Percentiles rank a stretch among this genome's conserved stretches.
Evolutionary conservation across 2,113 vertebrate species (phyloP).

Genomic region (Sarotherodon lohbergeri): DNA sequence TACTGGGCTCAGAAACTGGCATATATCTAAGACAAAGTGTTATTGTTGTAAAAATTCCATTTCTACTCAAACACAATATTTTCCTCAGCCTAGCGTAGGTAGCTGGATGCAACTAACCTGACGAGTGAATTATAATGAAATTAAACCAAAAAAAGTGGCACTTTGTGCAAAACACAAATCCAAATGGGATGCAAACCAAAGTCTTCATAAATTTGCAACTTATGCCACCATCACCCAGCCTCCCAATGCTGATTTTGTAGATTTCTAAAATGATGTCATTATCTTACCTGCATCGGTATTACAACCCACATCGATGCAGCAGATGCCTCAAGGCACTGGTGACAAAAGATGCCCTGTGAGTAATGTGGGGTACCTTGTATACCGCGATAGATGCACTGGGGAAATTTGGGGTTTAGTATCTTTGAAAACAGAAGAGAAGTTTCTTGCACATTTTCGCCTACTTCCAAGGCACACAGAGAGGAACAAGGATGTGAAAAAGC

Average conservation of each 20-base stretch:
- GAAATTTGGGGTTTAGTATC: not conserved
- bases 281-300: not conserved
- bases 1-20: not conserved
- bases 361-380: not conserved
- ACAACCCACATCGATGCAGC: not conserved
- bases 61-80: not conserved
- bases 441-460: not conserved
- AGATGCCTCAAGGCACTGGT: not conserved
- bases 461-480: not conserved
- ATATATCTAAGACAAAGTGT: not conserved
- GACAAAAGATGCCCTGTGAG: not conserved
- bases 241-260: not conserved
- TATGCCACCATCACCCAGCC: not conserved
- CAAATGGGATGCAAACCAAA: not conserved
- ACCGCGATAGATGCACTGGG: not conserved
- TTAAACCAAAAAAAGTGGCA: not conserved
- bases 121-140: not conserved
- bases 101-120: not conserved
- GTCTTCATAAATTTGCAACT: not conserved
- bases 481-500: not conserved
- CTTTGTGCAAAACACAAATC: not conserved
- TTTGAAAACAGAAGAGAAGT: not conserved
- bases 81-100: not conserved
- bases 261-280: not conserved
- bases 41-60: not conserved